Evolutionary conservation across 1,140 invertebrate species (phyloP).

Genomic region (Harpegnathos saltator): DNA sequence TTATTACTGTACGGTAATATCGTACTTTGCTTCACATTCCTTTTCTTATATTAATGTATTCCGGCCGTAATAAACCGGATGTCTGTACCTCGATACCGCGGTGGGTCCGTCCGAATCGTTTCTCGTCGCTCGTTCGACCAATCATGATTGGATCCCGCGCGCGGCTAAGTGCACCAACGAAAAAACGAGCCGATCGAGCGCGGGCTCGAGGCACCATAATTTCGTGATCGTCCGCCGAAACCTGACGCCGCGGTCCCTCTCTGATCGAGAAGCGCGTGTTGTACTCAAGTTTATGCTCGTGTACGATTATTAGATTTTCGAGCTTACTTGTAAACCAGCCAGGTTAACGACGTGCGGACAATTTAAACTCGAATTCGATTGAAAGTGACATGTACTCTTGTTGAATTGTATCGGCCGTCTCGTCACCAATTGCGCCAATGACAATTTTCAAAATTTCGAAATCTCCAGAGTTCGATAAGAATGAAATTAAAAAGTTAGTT

Average conservation of each 20-base stretch:
- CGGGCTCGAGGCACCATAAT: constrained; percentile 35
- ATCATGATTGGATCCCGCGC: constrained; percentile 54
- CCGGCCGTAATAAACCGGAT: constrained; percentile 34
- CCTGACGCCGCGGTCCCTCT: constrained; percentile 25
- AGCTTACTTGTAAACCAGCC: neutral
- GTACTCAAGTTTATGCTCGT: neutral
- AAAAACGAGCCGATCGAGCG: constrained; percentile 32
- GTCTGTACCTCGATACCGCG: constrained; percentile 1
- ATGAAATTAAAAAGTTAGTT: no score
- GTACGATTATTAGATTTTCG: constrained; percentile 28
- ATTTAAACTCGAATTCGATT: no score
- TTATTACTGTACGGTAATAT: neutral
- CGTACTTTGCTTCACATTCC: neutral
- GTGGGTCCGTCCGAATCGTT: constrained; percentile 52
- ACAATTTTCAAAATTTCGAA: no score
- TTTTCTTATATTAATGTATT: neutral
- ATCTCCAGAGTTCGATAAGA: no score
- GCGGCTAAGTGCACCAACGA: constrained; percentile 47
- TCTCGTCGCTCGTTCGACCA: neutral
- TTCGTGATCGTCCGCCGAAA: constrained; percentile 56
- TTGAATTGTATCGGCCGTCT: no score
- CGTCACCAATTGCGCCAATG: no score
- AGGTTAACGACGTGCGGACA: no score
- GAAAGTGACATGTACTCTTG: no score
- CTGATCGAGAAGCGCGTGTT: neutral